Conservation (phyloP, 2,797 vertebrate genomes). For the Intellagama lesueurii region DNA sequence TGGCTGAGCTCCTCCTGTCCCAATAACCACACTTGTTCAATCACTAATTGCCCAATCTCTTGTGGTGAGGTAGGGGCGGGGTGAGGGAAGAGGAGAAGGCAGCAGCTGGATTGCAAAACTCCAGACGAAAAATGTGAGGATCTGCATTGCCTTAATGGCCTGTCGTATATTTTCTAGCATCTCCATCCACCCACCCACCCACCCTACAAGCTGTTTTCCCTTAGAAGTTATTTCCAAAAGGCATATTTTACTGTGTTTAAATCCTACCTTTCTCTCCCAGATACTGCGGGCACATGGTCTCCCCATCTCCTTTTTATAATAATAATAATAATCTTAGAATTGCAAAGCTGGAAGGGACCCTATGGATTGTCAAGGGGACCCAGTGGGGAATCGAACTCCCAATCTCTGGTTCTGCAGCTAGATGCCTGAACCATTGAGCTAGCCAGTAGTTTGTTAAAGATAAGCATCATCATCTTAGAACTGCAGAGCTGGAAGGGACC, state of each 20-base stretch:
- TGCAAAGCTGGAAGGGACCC: too few species aligned
- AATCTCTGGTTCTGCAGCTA: too few species aligned
- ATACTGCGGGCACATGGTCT: background rate
- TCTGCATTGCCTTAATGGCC: background rate
- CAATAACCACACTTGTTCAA: background rate
- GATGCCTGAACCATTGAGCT: too few species aligned
- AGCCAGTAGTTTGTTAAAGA: too few species aligned
- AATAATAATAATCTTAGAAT: too few species aligned
- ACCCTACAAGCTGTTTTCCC: too few species aligned
- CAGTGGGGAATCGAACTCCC: too few species aligned
- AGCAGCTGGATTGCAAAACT: conserved; percentile 7
- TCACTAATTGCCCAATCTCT: conserved; percentile 5
- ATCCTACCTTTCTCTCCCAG: background rate
- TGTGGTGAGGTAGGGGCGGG: background rate
- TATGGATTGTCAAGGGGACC: too few species aligned
- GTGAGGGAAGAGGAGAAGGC: background rate
- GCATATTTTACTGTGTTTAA: background rate
- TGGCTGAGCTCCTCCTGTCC: background rate
- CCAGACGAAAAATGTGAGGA: background rate
- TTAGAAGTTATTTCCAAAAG: background rate
- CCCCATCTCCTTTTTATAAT: background rate
- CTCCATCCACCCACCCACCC: too few species aligned
- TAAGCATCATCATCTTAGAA: too few species aligned
- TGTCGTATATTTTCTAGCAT: fast-evolving
- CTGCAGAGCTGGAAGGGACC: too few species aligned